phyloP scores from a whole-genome alignment of 2,888 invertebrate species.

The Gastrophysa polygoni region DNA sequence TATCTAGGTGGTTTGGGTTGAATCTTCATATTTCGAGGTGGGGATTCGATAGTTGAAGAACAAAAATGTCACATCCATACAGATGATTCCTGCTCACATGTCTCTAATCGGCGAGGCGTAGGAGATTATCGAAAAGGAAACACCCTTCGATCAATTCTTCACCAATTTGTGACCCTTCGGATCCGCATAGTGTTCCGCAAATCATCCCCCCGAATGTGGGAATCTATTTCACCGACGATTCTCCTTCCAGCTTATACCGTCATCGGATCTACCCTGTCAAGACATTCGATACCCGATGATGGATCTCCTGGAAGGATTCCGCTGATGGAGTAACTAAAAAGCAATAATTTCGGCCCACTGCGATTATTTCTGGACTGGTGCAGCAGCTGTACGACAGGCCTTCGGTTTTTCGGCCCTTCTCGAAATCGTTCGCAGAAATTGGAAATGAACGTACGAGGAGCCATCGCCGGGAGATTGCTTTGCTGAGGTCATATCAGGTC shows the following conservation, averaged over 20 bases:
- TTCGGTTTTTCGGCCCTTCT: conserved; percentile 27
- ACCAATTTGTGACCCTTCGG: conserved; percentile 29
- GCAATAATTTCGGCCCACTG: conserved; percentile 45
- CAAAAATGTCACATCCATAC: too few species aligned
- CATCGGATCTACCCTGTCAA: conserved; percentile 35
- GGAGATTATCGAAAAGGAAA: background rate
- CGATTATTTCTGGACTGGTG: conserved; percentile 44
- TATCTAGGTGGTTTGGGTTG: too few species aligned
- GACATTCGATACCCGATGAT: conserved; percentile 41
- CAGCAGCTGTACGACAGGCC: conserved; percentile 44
- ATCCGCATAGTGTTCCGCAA: conserved; percentile 28
- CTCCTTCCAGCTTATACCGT: conserved; percentile 24
- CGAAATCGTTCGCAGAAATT: conserved; percentile 25
- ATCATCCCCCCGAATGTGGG: conserved; percentile 30
- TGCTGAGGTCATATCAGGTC: background rate
- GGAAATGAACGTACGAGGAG: conserved; percentile 43
- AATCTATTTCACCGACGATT: conserved; percentile 28
- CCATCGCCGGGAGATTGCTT: conserved; percentile 9
- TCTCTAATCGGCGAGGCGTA: too few species aligned
- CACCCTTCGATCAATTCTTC: conserved; percentile 22
- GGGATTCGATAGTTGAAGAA: too few species aligned
- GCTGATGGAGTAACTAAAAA: conserved; percentile 44
- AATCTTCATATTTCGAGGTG: too few species aligned
- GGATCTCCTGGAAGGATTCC: conserved; percentile 32
- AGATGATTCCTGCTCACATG: too few species aligned